Conservation (phyloP, 2,113 vertebrate genomes). For the Sander lucioperca region DNA sequence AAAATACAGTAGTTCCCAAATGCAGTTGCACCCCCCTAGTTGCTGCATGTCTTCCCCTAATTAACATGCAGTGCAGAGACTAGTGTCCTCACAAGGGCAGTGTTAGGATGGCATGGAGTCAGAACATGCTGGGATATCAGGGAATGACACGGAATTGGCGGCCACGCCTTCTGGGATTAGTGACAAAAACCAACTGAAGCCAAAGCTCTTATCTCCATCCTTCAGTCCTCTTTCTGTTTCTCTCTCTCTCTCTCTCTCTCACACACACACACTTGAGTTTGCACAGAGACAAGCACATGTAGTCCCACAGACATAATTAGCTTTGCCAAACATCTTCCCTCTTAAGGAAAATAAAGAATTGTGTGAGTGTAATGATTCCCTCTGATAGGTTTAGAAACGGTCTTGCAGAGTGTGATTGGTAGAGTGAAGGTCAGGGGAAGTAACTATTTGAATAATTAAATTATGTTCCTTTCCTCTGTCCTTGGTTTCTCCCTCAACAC, state of each 20-base stretch:
- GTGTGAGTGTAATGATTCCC: conserved; percentile 25
- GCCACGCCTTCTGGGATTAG: conserved; percentile 68
- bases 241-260: no score
- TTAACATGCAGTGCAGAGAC: conserved; percentile 71
- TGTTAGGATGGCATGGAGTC: conserved; percentile 46
- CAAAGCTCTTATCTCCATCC: conserved; percentile 74
- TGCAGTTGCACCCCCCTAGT: conserved; percentile 13
- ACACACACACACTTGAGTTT: conserved; percentile 26
- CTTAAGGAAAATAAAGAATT: conserved; percentile 39
- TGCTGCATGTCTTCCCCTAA: conserved; percentile 48
- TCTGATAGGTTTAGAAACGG: conserved; percentile 30
- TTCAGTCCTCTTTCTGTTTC: conserved; percentile 64
- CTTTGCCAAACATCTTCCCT: conserved; percentile 42
- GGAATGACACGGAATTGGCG: conserved; percentile 69
- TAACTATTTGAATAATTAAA: conserved; percentile 56
- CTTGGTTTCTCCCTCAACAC: conserved; percentile 32
- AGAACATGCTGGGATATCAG: conserved; percentile 66
- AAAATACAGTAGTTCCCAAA: conserved; percentile 12
- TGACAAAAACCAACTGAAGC: conserved; percentile 66
- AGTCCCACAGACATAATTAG: conserved; percentile 45
- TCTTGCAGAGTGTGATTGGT: conserved; percentile 23
- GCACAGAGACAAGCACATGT: conserved; percentile 8
- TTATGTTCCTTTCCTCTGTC: conserved; percentile 28
- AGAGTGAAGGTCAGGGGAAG: conserved; percentile 30
- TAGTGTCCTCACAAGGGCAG: conserved; percentile 72